Evolutionary conservation across 2,888 invertebrate species (phyloP), one percentile per base, ranked within the genome.

Genomic region (Coleophora deauratella): DNA sequence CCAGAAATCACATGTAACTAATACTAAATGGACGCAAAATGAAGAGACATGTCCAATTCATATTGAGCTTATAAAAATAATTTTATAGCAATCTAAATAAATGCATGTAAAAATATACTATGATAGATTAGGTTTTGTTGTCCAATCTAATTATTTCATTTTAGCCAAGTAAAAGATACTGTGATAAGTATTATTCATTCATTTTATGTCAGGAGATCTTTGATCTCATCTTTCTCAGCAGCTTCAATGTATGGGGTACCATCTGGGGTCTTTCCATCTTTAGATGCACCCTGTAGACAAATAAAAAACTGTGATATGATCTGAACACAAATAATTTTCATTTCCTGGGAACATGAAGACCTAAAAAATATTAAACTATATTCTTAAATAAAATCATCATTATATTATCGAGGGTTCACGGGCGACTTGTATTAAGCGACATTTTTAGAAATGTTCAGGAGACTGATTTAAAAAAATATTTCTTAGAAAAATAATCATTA

Each of bases 171-270:
- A 9, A 1, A 1, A 31, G 46, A 52, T 52, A 49, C 40, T 46
- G 45, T 50, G 39, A 50, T 50, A 49, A 42, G 51, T 47, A 27
- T 38, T 42, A 40, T 47, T 38, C 49, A 50, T 39, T 49, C 35
- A 42, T 59, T 61, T 54, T 85, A 81, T 81, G 79, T 76, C 47
- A 85, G 68, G 38, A 97, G 87, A 62, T 91, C 90, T 79, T 94
- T 94, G 61, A 97, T 97, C 81, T 97, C 97, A 52, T 93, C 92
- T 67, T 93, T 95, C 72, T 97, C 97, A 28, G 97, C 96, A 43
- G 94, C 94, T 62, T 97, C 95, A 46, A 94, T 68, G 75, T 97
- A 97, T 54, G 91, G 91, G 49, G 89, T 91, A 9, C 97, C 97
- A 75, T 96, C 95, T 40, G 97, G 97, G 40, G 97, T 92, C 55